phyloP scores from a whole-genome alignment of 2,113 vertebrate genomes.

The Lepisosteus osseus region DNA sequence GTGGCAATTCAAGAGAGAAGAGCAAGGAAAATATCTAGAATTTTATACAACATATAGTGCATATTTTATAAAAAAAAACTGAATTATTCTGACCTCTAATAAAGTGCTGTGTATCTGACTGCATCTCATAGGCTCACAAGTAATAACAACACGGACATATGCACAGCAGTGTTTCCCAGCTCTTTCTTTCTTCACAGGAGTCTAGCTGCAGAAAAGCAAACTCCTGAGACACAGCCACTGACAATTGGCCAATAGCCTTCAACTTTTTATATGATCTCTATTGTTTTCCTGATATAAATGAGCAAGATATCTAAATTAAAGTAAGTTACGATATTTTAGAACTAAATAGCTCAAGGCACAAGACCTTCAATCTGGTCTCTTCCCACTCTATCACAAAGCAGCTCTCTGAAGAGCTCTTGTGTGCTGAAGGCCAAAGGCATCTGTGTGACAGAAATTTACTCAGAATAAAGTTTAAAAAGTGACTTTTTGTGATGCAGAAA shows the following conservation, averaged over 20 bases:
- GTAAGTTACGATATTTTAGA: background rate
- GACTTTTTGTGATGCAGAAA: constrained; percentile 2
- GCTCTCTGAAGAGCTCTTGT: too few species aligned
- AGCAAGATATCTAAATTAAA: constrained; percentile 3
- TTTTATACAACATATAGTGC: too few species aligned
- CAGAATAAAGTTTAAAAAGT: too few species aligned
- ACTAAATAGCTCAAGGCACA: background rate
- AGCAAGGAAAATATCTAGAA: too few species aligned
- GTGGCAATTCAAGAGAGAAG: too few species aligned
- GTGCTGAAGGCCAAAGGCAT: too few species aligned
- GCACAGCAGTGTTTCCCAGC: background rate
- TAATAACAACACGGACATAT: background rate
- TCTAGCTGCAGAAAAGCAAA: constrained; percentile 9
- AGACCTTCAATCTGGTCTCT: background rate
- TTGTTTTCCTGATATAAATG: background rate
- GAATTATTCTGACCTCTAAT: too few species aligned
- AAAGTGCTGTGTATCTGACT: too few species aligned
- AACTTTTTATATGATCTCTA: background rate
- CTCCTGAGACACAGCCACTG: background rate
- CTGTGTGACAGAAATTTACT: too few species aligned
- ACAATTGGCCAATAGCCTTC: constrained; percentile 6
- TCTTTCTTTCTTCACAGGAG: background rate
- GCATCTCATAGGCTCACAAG: background rate
- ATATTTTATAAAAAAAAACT: too few species aligned
- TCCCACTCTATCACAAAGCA: background rate